phyloP scores from a whole-genome alignment of 2,113 vertebrate species.

The Danionella cerebrum region DNA sequence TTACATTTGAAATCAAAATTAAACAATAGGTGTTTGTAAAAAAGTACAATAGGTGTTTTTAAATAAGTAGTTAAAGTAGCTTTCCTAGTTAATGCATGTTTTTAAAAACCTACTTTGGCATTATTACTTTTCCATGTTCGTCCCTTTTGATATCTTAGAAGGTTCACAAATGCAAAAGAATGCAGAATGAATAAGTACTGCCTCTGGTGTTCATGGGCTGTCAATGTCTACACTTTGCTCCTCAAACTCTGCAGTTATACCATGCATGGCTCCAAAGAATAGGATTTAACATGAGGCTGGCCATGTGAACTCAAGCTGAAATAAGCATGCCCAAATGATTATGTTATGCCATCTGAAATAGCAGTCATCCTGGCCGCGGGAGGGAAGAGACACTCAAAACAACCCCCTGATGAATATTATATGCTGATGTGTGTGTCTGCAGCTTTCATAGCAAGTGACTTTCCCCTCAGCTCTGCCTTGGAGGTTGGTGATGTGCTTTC shows the following conservation, averaged over 20 bases:
- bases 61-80: too few relatives aligned
- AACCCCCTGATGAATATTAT: conserved; percentile 19
- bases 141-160: too few relatives aligned
- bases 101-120: too few relatives aligned
- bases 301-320: conserved; percentile 29
- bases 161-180: too few relatives aligned
- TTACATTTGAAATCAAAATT: too few relatives aligned
- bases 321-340: conserved; percentile 21
- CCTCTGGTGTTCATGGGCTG: too few relatives aligned
- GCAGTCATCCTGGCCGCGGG: conserved; percentile 4
- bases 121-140: too few relatives aligned
- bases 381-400: conserved; percentile 11
- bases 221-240: neutral
- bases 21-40: too few relatives aligned
- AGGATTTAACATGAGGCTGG: conserved; percentile 2
- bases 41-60: too few relatives aligned
- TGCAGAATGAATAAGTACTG: too few relatives aligned
- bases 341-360: conserved; percentile 28
- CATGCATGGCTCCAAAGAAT: conserved; percentile 3
- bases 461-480: neutral
- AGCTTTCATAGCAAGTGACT: neutral
- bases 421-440: conserved; percentile 15
- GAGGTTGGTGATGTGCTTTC: conserved; percentile 2
- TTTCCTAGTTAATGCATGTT: too few relatives aligned
- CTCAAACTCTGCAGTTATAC: neutral